These are phyloP conservation scores for Rhinoptilus africanus DNA, from an alignment of 2,113 vertebrate genomes.

Conservation along the genomic window DNA sequence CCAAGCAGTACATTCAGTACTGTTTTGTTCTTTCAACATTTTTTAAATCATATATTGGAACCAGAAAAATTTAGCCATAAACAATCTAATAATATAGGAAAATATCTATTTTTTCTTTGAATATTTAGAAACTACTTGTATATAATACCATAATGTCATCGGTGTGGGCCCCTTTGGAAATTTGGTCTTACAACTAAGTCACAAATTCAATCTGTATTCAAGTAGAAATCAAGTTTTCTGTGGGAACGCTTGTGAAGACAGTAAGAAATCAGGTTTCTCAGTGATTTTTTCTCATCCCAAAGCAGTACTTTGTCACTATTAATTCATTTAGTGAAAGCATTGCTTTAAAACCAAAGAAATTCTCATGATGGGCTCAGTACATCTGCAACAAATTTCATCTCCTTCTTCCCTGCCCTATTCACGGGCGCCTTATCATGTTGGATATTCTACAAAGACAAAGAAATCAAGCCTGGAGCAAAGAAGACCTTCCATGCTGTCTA, in stretches of 20 bases:
- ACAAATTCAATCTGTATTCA: not conserved
- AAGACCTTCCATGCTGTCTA: not conserved
- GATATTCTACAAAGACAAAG: not conserved
- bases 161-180: not conserved
- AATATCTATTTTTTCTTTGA: not conserved
- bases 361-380: not conserved
- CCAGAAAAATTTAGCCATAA: not conserved
- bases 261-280: not conserved
- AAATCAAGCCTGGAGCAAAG: not conserved
- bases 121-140: not conserved
- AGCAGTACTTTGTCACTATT: not conserved
- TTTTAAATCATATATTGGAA: not conserved
- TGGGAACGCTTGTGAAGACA: not conserved
- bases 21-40: not conserved
- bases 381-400: not conserved
- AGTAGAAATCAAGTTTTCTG: not conserved
- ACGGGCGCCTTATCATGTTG: accelerated
- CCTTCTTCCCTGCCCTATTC: not conserved
- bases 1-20: not conserved
- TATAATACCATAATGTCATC: not conserved
- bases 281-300: not conserved
- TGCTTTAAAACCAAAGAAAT: not conserved
- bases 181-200: not conserved
- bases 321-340: not conserved
- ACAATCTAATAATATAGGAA: not conserved